A percentile compares a stretch with the other conserved stretches of the same genome.
These are phyloP conservation scores for Mus spretus DNA, from an alignment of 2,797 vertebrate genomes.

Conservation along the genomic window DNA sequence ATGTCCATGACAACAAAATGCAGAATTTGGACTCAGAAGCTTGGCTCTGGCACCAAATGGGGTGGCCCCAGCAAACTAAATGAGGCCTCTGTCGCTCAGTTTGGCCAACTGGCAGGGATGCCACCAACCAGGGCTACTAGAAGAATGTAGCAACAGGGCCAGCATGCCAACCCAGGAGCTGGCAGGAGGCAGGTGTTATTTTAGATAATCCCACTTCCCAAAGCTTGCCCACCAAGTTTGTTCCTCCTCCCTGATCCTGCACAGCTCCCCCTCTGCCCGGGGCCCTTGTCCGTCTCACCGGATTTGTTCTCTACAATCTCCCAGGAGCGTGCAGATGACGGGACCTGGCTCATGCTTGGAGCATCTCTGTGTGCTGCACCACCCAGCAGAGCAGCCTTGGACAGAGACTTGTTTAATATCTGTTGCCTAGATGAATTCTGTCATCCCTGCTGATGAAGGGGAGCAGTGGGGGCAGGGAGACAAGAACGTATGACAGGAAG, in stretches of 20 bases:
- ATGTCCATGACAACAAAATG: neutral
- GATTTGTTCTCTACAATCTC: neutral
- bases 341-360: neutral
- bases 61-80: neutral
- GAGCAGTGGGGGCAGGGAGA: accelerated
- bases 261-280: neutral
- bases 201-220: neutral
- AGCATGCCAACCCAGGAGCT: neutral
- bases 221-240: too few relatives aligned
- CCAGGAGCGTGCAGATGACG: accelerated
- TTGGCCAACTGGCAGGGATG: neutral
- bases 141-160: neutral
- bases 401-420: too few relatives aligned
- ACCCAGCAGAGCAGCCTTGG: neutral
- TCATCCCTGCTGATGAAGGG: neutral
- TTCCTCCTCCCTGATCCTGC: neutral
- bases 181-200: neutral
- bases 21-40: neutral
- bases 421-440: neutral
- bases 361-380: neutral
- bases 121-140: neutral
- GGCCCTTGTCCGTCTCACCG: neutral
- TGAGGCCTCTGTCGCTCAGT: neutral
- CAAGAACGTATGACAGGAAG: neutral
- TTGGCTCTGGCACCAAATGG: neutral